These are phyloP conservation scores for Pedetes capensis DNA, from an alignment of 2,113 vertebrate genomes.

Conservation along the genomic window DNA sequence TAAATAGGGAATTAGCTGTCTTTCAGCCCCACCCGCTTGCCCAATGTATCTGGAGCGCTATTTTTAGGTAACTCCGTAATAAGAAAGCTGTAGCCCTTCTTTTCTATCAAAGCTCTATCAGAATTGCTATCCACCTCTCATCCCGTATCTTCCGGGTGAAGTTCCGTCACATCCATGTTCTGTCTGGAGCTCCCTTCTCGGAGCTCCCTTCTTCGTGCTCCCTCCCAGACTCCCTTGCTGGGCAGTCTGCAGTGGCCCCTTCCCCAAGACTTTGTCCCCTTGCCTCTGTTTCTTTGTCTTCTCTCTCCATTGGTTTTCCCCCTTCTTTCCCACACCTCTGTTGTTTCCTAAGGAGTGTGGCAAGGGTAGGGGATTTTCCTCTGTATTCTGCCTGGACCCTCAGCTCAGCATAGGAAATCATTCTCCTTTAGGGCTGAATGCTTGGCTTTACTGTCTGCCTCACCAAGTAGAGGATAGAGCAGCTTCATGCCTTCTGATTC, in stretches of 20 bases:
- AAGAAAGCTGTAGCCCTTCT: conserved; percentile 24
- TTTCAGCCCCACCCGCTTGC: neutral
- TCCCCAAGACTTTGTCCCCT: neutral
- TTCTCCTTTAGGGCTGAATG: neutral
- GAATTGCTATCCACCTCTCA: neutral
- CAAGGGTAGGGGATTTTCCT: neutral
- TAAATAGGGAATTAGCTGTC: conserved; percentile 34
- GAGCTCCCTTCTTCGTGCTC: neutral
- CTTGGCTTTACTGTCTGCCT: neutral
- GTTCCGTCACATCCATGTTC: neutral
- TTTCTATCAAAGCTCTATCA: neutral
- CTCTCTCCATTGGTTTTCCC: neutral
- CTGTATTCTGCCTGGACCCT: neutral
- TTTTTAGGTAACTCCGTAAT: conserved; percentile 54
- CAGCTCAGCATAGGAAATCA: neutral
- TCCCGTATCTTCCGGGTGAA: neutral
- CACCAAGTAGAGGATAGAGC: neutral
- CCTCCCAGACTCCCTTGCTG: neutral
- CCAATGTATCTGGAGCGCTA: conserved; percentile 14
- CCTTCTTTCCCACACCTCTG: neutral
- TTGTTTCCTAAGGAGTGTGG: conserved; percentile 32
- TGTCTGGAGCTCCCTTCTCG: neutral
- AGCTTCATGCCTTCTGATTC: neutral
- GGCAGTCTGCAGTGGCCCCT: too few species aligned
- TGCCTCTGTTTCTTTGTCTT: neutral